phyloP scores from a whole-genome alignment of 1,140 invertebrate species.

The Carposina sasakii region DNA sequence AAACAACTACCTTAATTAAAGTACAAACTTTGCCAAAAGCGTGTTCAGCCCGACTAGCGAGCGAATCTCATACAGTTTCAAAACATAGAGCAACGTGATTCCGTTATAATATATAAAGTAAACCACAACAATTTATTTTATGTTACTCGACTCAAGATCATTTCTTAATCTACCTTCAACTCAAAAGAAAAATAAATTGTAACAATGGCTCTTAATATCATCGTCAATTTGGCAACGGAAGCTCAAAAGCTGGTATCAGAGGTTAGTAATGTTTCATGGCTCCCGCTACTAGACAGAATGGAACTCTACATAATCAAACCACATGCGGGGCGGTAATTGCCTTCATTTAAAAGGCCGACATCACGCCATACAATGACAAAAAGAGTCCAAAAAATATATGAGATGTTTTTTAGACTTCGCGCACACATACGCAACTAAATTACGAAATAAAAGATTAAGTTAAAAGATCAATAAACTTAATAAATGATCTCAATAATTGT shows the following conservation, averaged over 20 bases:
- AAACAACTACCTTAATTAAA: too few species aligned
- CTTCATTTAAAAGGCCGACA: slow-evolving; percentile 69
- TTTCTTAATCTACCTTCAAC: slow-evolving; percentile 26
- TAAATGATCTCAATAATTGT: slow-evolving; percentile 74
- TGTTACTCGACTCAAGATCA: too few species aligned
- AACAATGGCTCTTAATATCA: slow-evolving; percentile 58
- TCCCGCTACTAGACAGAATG: slow-evolving; percentile 64
- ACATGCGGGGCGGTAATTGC: slow-evolving; percentile 71
- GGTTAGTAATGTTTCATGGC: slow-evolving; percentile 63
- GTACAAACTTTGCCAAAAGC: too few species aligned
- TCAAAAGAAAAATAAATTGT: slow-evolving; percentile 40
- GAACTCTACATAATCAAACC: slow-evolving; percentile 69
- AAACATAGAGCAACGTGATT: too few species aligned
- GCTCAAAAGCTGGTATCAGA: slow-evolving; percentile 58
- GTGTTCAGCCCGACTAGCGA: too few species aligned
- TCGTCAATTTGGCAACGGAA: slow-evolving; percentile 68
- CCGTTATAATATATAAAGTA: too few species aligned
- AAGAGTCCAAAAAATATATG: slow-evolving; percentile 72
- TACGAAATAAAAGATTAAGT: slow-evolving; percentile 73
- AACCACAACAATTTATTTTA: too few species aligned
- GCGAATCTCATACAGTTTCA: too few species aligned
- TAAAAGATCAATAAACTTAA: slow-evolving; percentile 74
- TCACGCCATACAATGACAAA: slow-evolving; percentile 72
- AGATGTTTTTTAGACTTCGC: slow-evolving; percentile 70
- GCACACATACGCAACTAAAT: slow-evolving; percentile 67